Percentiles rank a stretch among this genome's conserved stretches.
phyloP scores from a whole-genome alignment of 2,888 invertebrate genomes.

The Rhamnusium bicolor region DNA sequence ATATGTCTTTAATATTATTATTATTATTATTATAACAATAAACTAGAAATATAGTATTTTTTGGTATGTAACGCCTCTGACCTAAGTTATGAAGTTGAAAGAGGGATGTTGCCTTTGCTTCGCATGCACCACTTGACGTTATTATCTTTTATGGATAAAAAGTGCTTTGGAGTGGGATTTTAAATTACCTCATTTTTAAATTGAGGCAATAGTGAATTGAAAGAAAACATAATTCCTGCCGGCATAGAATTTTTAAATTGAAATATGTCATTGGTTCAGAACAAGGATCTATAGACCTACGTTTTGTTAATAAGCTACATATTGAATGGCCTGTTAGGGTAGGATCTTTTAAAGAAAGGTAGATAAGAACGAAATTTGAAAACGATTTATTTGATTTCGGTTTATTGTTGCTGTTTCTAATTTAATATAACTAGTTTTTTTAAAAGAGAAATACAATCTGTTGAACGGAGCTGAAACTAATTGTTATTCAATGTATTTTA shows the following conservation, averaged over 20 bases:
- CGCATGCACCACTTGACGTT: slow-evolving; percentile 28
- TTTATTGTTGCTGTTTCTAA: too few species aligned
- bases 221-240: slow-evolving; percentile 21
- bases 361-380: too few species aligned
- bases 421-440: too few species aligned
- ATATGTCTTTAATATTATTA: too few species aligned
- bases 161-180: slow-evolving; percentile 37
- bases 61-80: slow-evolving; percentile 10
- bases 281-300: background rate
- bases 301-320: slow-evolving; percentile 3
- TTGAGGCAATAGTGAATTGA: slow-evolving; percentile 31
- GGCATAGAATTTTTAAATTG: slow-evolving; percentile 1
- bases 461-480: too few species aligned
- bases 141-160: slow-evolving; percentile 36
- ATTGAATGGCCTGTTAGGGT: background rate
- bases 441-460: too few species aligned
- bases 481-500: too few species aligned
- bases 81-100: slow-evolving; percentile 3
- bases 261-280: slow-evolving; percentile 21
- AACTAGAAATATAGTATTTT: too few species aligned
- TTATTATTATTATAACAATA: too few species aligned
- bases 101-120: slow-evolving; percentile 1
- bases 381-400: too few species aligned
- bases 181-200: slow-evolving; percentile 44
- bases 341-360: too few species aligned